Evolutionary conservation across 2,888 invertebrate genomes (phyloP).

Genomic region (Ganaspis brasiliensis): DNA sequence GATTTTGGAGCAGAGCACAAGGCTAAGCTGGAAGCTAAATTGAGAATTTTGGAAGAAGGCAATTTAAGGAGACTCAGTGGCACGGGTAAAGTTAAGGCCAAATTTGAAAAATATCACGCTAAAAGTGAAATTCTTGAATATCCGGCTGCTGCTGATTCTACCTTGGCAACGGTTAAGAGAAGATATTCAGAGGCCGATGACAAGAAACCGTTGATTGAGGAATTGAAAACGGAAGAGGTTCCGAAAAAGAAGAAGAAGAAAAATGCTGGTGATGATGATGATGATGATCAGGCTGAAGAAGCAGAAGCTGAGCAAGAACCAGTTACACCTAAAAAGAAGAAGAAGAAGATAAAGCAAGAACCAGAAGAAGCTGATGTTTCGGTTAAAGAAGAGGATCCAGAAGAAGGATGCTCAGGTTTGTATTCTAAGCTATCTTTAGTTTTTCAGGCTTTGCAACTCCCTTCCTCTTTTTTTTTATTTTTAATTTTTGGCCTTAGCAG

Average conservation of each 20-base stretch:
- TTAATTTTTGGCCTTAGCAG: slow-evolving; percentile 36
- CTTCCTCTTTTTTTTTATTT: too few species aligned
- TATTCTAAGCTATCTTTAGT: slow-evolving; percentile 16
- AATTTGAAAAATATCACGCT: slow-evolving; percentile 95
- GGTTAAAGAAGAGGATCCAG: slow-evolving; percentile 49
- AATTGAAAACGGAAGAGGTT: slow-evolving; percentile 69
- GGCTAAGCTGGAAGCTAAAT: slow-evolving; percentile 91
- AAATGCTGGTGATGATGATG: slow-evolving; percentile 55
- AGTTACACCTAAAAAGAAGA: slow-evolving; percentile 64
- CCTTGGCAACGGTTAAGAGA: slow-evolving; percentile 86
- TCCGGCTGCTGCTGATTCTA: slow-evolving; percentile 90
- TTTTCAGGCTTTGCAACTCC: too few species aligned
- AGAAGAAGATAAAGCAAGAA: slow-evolving; percentile 62
- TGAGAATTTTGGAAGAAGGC: slow-evolving; percentile 92
- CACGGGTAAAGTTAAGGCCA: slow-evolving; percentile 92
- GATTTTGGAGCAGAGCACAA: slow-evolving; percentile 95
- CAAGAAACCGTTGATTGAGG: slow-evolving; percentile 77
- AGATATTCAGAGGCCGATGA: slow-evolving; percentile 82
- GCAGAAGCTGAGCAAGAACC: slow-evolving; percentile 72
- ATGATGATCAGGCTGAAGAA: slow-evolving; percentile 48
- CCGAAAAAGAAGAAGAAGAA: slow-evolving; percentile 74
- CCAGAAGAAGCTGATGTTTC: slow-evolving; percentile 59
- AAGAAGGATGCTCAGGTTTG: slow-evolving; percentile 56
- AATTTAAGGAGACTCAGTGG: slow-evolving; percentile 92
- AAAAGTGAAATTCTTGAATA: slow-evolving; percentile 91